Base-by-base conservation (phyloP, 1,140 invertebrate genomes). In the Arctopsyche grandis region DNA sequence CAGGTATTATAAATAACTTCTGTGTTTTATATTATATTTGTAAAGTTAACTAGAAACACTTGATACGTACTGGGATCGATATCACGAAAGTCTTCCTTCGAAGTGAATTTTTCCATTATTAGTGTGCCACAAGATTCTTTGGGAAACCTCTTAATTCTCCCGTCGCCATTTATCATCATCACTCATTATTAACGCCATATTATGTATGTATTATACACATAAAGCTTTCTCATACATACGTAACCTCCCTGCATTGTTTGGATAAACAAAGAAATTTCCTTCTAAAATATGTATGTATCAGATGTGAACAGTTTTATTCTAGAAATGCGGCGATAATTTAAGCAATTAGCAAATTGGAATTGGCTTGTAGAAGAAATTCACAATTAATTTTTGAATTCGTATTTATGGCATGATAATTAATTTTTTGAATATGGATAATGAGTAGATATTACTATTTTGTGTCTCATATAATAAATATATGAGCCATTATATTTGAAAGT, bases 81-180 rank as follows among this genome's bases (percentile, higher is more conserved):
- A 56, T 52, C 26, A 24, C 71, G 21, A 75, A 52, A 56, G 22
- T 75, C 22, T 38, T 10, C 19, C 21, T 21, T 16, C 14, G 19
- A 75, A 9, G 21, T 14, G 70, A 48, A 52, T 46, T 56, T 24
- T 75, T 75, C 56, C 56, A 56, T 75, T 75, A 75, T 75, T 48
- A 56, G 7, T 12, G n/a, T 14, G n/a, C 26, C 69, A 70, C 29
- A 7, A 38, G 69, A 21, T 52, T 56, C 56, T 75, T 75, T 75
- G 10, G 29, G 22, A 75, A 75, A 56, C 46, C 71, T 56, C 71
- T 73, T 58, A 75, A 75, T 52, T 52, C 38, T 52, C 71, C 44
- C 38, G 71, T 75, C 71, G 4, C 56, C 46, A 75, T 75, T 75
- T 56, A 75, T 75, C 71, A 75, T 56, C 71, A 75, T 75, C 71